Percentiles rank a stretch among this genome's conserved stretches.
Evolutionary conservation across 2,888 invertebrate genomes (phyloP).

Genomic region (Ochropleura leucogaster): DNA sequence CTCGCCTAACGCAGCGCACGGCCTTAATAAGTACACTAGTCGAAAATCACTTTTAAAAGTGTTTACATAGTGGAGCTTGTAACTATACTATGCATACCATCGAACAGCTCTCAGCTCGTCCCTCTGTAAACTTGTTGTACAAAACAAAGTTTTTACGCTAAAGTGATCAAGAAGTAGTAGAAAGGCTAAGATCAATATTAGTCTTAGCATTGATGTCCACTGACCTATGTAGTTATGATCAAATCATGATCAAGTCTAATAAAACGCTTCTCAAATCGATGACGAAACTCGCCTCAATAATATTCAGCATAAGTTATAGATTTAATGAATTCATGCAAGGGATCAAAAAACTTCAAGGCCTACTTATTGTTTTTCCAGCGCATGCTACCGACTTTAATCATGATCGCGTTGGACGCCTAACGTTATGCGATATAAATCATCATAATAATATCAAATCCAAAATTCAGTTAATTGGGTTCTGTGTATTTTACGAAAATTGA

Average conservation of each 20-base stretch:
- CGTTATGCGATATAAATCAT: slow-evolving; percentile 17
- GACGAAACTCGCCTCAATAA: slow-evolving; percentile 30
- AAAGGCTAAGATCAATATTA: slow-evolving; percentile 22
- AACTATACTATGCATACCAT: background rate
- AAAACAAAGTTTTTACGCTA: background rate
- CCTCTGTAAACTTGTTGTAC: background rate
- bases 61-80: background rate
- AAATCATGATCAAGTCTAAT: slow-evolving; percentile 38
- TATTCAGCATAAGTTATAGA: slow-evolving; percentile 36
- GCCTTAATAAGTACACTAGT: no score
- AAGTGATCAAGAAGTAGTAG: slow-evolving; percentile 12
- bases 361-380: slow-evolving; percentile 29
- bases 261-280: slow-evolving; percentile 27
- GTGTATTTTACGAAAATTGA: slow-evolving; percentile 18
- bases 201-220: slow-evolving; percentile 20
- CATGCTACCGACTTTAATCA: slow-evolving; percentile 23
- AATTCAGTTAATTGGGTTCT: slow-evolving; percentile 34
- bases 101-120: background rate
- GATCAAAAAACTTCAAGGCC: slow-evolving; percentile 47
- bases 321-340: slow-evolving; percentile 42
- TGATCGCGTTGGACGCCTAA: slow-evolving; percentile 26
- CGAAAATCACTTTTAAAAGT: no score
- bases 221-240: slow-evolving; percentile 40
- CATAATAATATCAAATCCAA: slow-evolving; percentile 21
- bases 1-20: no score